These are phyloP conservation scores for Dasyurus viverrinus DNA, from an alignment of 2,113 vertebrate species.

Conservation along the genomic window DNA sequence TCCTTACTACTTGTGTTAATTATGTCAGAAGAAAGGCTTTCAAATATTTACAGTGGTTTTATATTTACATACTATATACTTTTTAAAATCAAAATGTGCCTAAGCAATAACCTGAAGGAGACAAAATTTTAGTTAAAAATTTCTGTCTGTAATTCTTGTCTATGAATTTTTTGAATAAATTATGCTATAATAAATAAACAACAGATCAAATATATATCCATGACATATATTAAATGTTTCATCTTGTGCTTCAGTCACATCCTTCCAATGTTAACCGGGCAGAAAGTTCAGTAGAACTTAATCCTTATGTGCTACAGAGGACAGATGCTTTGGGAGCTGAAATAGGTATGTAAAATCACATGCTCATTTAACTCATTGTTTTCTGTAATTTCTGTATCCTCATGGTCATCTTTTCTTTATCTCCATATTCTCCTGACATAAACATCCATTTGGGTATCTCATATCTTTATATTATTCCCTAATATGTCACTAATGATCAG, in stretches of 20 bases:
- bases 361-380: background rate
- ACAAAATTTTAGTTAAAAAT: slow-evolving; percentile 25
- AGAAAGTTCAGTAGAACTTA: slow-evolving; percentile 75
- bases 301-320: slow-evolving; percentile 79
- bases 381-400: background rate
- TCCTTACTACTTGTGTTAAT: background rate
- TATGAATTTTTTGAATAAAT: slow-evolving; percentile 38
- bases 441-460: background rate
- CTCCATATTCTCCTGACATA: background rate
- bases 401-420: background rate
- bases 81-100: slow-evolving; percentile 15
- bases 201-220: background rate
- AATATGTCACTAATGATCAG: background rate
- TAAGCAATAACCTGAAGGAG: slow-evolving; percentile 61
- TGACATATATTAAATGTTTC: slow-evolving; percentile 35
- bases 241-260: slow-evolving; percentile 73
- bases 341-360: background rate
- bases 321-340: background rate
- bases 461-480: background rate
- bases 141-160: slow-evolving; percentile 15
- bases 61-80: background rate
- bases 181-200: background rate
- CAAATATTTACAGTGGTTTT: slow-evolving; percentile 27
- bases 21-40: slow-evolving; percentile 3
- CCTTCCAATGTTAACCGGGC: slow-evolving; percentile 37